These are phyloP conservation scores for Nasonia longicornis DNA, from an alignment of 1,140 invertebrate genomes.

Conservation along the genomic window DNA sequence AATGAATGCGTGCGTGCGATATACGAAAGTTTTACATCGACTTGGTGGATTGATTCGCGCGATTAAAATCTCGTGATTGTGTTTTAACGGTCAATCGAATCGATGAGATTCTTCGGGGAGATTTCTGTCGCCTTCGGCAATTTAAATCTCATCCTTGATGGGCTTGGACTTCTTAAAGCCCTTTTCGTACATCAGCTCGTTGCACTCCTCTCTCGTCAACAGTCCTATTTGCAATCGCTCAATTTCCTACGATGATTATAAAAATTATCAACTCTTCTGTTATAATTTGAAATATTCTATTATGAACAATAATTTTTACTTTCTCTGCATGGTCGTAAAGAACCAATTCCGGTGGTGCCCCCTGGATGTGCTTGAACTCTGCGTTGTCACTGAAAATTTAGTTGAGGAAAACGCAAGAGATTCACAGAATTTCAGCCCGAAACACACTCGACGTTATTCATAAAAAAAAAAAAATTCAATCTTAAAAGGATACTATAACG, in stretches of 20 bases:
- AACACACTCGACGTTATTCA: not conserved
- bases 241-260: constrained; percentile 67
- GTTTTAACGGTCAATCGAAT: constrained; percentile 35
- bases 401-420: constrained; percentile 51
- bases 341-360: constrained; percentile 77
- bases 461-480: constrained; percentile 16
- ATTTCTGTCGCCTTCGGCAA: constrained; percentile 25
- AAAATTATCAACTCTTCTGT: not conserved
- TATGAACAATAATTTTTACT: constrained; percentile 51
- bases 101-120: constrained; percentile 44
- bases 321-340: constrained; percentile 73
- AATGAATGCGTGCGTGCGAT: not conserved
- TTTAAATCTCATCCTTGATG: constrained; percentile 63
- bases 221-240: constrained; percentile 74
- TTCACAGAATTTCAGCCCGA: not conserved
- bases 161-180: constrained; percentile 71
- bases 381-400: constrained; percentile 69
- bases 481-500: constrained; percentile 73
- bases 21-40: constrained; percentile 15
- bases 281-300: not conserved
- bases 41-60: constrained; percentile 19
- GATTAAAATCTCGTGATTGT: not conserved
- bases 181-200: constrained; percentile 73
- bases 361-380: constrained; percentile 77
- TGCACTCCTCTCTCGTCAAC: constrained; percentile 76